Evolutionary conservation across 2,888 invertebrate genomes (phyloP), one percentile per base, ranked within the genome.

Genomic region (Aporophyla nigra): DNA sequence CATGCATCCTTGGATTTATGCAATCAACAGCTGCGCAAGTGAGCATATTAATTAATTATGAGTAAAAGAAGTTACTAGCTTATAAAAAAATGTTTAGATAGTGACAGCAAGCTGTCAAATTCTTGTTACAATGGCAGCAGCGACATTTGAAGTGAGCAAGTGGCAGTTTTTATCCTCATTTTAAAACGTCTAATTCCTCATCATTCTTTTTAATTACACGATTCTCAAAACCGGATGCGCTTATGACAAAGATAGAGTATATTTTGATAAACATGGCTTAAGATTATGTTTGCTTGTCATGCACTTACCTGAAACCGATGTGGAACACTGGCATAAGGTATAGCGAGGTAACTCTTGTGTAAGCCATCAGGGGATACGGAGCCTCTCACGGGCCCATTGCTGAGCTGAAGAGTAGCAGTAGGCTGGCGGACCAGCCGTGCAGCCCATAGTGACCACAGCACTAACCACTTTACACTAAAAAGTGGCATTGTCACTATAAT

Each of bases 381-480:
- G 3, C 95, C 95, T 27, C 94, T 89, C 78, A 93, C 85, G 76
- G 89, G 85, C 4, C 95, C 96, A n/a, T 91, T 90, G 83, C 87
- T 85, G 62, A 93, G 87, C 9, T 86, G 89, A 81, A 95, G 84
- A 63, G 89, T 86, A 27, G 74, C 62, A 53, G 94, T 93, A 56
- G 93, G 94, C 88, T 95, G 95, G n/a, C 91, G 92, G 76, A 94
- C 92, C 83, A 95, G 74, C 59, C 94, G 90, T 1, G 91, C 93
- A 16, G 93, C 93, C 94, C 95, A 95, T 65, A 96, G 88, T 65
- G 95, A 92, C 95, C 95, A 94, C 76, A 96, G 84, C 80, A 96
- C 92, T 80, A 94, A 12, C 96, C 95, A 95, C 77, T 94, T 94
- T 5, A 61, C 62, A 72, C 80, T 82, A 24, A 67, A 54, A 16